These are phyloP conservation scores for Hemibagrus wyckioides DNA, from an alignment of 2,113 vertebrate genomes.

Conservation along the genomic window DNA sequence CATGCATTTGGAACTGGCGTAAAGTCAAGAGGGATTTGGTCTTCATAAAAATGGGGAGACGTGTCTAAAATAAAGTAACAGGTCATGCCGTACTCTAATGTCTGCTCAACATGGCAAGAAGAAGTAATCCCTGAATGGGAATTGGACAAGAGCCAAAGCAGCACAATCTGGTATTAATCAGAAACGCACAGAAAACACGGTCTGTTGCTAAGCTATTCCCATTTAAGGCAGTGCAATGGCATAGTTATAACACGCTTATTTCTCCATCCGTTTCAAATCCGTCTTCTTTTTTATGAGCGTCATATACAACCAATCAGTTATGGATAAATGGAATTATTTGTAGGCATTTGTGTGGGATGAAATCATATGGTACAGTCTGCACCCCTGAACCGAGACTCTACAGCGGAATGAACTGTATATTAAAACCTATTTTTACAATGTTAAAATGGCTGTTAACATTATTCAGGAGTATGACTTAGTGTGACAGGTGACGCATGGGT, in stretches of 20 bases:
- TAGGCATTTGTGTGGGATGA: constrained; percentile 17
- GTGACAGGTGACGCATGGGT: neutral
- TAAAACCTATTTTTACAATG: neutral
- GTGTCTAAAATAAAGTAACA: constrained; percentile 56
- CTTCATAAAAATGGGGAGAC: constrained; percentile 46
- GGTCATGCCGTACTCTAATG: constrained; percentile 53
- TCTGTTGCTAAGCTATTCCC: constrained; percentile 69
- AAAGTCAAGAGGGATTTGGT: constrained; percentile 38
- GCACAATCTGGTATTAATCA: constrained; percentile 76
- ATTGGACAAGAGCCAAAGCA: constrained; percentile 63
- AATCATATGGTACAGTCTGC: neutral
- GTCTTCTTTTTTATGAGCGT: constrained; percentile 1
- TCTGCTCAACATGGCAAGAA: constrained; percentile 53
- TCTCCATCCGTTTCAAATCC: constrained; percentile 32
- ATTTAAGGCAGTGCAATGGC: constrained; percentile 74
- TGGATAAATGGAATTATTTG: constrained; percentile 26
- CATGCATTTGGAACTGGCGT: constrained; percentile 35
- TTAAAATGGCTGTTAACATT: neutral
- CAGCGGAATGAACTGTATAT: neutral
- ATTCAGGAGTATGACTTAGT: neutral
- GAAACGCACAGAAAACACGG: constrained; percentile 67
- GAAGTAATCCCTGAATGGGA: constrained; percentile 63
- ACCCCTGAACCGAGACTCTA: neutral
- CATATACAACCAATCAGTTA: constrained; percentile 35
- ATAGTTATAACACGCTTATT: constrained; percentile 38